Percentiles rank a stretch among this genome's conserved stretches.
Evolutionary conservation across 2,113 vertebrate species (phyloP).

Genomic region (Donacobius atricapilla): DNA sequence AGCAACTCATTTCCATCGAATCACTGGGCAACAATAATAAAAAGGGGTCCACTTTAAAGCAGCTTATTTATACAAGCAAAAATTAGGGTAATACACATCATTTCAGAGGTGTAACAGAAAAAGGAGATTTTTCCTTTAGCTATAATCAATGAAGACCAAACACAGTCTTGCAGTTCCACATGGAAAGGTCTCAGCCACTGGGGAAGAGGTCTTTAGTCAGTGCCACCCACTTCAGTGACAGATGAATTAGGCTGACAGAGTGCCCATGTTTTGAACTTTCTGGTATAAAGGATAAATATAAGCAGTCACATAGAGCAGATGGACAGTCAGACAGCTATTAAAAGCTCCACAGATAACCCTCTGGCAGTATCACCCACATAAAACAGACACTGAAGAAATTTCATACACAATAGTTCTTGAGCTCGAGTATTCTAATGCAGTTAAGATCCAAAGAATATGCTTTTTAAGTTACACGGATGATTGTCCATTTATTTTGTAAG

Average conservation of each 20-base stretch:
- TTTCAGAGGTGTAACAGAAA: not conserved
- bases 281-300: not conserved
- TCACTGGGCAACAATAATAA: not conserved
- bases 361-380: not conserved
- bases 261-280: not conserved
- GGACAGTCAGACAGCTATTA: not conserved
- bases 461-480: not conserved
- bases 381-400: not conserved
- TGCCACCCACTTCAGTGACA: not conserved
- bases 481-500: not conserved
- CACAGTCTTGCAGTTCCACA: not conserved
- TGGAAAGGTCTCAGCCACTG: not conserved
- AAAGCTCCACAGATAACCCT: not conserved
- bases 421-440: not conserved
- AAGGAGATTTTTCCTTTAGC: not conserved
- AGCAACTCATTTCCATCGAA: not conserved
- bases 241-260: not conserved
- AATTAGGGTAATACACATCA: not conserved
- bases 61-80: not conserved
- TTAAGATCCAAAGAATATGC: not conserved
- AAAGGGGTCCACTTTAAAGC: not conserved
- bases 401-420: not conserved
- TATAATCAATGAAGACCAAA: not conserved
- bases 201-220: not conserved
- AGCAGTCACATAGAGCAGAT: not conserved